These are phyloP conservation scores for Nephrotoma appendiculata DNA, from an alignment of 2,888 invertebrate genomes.

Conservation along the genomic window DNA sequence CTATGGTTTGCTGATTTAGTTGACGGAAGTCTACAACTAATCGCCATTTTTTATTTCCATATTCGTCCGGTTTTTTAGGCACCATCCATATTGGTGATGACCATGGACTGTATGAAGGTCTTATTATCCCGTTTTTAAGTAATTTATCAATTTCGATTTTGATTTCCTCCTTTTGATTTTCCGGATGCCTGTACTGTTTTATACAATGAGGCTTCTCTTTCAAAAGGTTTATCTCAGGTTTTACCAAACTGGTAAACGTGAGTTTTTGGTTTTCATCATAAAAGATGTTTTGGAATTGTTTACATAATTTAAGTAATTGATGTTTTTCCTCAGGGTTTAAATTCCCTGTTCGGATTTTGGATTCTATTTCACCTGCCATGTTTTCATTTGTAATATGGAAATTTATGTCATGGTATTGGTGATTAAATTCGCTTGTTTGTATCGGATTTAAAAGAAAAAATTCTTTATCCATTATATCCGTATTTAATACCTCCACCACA, in stretches of 20 bases:
- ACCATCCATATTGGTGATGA: slow-evolving; percentile 12
- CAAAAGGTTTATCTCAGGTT: neutral
- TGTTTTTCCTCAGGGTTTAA: neutral
- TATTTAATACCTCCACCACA: neutral
- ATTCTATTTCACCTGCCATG: neutral
- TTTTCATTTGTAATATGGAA: neutral
- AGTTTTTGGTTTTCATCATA: neutral
- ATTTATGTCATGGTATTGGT: neutral
- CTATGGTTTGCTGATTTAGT: slow-evolving; percentile 15
- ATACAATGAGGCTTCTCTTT: neutral
- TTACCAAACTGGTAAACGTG: neutral
- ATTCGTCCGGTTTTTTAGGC: slow-evolving; percentile 14
- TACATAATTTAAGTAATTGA: neutral
- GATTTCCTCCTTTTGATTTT: neutral
- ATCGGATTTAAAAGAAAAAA: neutral
- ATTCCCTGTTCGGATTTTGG: neutral
- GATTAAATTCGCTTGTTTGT: neutral
- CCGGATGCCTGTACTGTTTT: neutral
- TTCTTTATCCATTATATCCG: neutral
- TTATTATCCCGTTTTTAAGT: neutral
- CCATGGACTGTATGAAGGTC: slow-evolving; percentile 12
- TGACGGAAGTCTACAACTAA: slow-evolving; percentile 8
- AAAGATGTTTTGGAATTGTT: neutral
- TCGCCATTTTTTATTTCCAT: slow-evolving; percentile 17
- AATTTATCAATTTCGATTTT: neutral